These are phyloP conservation scores for Aplocera efformata DNA, from an alignment of 2,888 invertebrate species.

Conservation along the genomic window DNA sequence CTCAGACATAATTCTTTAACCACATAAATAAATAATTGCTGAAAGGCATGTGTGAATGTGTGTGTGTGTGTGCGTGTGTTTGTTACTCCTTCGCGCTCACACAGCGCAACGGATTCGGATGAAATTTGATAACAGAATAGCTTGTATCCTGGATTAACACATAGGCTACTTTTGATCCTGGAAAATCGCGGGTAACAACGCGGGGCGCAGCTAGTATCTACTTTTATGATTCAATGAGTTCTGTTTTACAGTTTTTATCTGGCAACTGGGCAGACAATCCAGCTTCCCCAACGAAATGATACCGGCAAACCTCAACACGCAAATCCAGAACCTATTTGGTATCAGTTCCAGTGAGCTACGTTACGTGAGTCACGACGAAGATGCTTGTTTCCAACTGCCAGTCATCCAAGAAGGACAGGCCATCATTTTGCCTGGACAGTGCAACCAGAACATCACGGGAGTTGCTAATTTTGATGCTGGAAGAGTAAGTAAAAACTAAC, in stretches of 20 bases:
- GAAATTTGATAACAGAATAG: too few relatives aligned
- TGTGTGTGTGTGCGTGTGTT: too few relatives aligned
- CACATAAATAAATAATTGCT: too few relatives aligned
- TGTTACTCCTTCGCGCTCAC: too few relatives aligned
- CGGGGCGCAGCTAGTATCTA: too few relatives aligned
- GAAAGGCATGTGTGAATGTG: too few relatives aligned
- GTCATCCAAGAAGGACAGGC: conserved; percentile 44
- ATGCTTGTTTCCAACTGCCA: conserved; percentile 51
- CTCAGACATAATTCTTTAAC: too few relatives aligned
- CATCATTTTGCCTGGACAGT: conserved; percentile 55
- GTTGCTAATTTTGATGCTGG: conserved; percentile 45
- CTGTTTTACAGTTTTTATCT: conserved; percentile 48
- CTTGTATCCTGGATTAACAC: too few relatives aligned
- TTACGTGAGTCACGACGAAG: conserved; percentile 40
- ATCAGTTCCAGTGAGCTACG: conserved; percentile 34
- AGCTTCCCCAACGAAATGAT: conserved; percentile 31
- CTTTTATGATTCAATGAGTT: too few relatives aligned
- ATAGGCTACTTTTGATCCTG: too few relatives aligned
- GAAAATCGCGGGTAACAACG: too few relatives aligned
- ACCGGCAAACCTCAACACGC: conserved; percentile 35
- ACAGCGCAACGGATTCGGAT: too few relatives aligned
- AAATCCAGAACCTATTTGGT: conserved; percentile 33
- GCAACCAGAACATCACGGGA: conserved; percentile 44
- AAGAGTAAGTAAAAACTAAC: conserved; percentile 41
- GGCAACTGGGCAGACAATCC: conserved; percentile 46